Evolutionary conservation across 2,888 invertebrate genomes (phyloP).

Genomic region (Leptinotarsa peninsularis): DNA sequence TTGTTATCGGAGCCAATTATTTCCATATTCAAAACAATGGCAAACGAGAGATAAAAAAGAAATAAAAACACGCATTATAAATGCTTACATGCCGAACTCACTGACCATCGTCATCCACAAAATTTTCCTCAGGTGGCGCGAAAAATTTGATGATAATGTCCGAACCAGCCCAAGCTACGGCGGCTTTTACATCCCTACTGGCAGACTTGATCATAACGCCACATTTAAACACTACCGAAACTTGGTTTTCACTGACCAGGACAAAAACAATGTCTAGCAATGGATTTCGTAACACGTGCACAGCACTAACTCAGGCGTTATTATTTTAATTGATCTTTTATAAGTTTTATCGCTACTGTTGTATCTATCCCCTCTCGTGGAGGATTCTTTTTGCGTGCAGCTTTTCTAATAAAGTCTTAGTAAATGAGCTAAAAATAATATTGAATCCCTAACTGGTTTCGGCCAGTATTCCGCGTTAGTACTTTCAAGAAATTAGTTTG

Average conservation of each 20-base stretch:
- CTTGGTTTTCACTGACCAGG: conserved; percentile 11
- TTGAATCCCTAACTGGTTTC: conserved; percentile 33
- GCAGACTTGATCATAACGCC: conserved; percentile 50
- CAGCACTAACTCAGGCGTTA: conserved; percentile 20
- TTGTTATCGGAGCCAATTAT: conserved; percentile 10
- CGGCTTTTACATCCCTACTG: conserved; percentile 51
- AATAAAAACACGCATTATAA: conserved; percentile 37
- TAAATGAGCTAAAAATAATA: conserved; percentile 43
- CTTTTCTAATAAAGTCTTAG: conserved; percentile 37
- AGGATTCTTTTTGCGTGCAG: conserved; percentile 31
- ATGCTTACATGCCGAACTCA: conserved; percentile 53
- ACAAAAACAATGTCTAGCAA: conserved; percentile 19
- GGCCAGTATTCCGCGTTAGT: conserved; percentile 36
- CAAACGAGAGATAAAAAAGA: not conserved
- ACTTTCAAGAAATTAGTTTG: conserved; percentile 44
- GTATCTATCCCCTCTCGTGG: conserved; percentile 13
- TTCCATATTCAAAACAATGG: not conserved
- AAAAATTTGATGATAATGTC: conserved; percentile 57
- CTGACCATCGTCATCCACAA: conserved; percentile 50
- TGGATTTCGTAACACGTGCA: conserved; percentile 9
- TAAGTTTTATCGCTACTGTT: conserved; percentile 13
- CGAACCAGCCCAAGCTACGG: conserved; percentile 58
- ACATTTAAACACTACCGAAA: conserved; percentile 29
- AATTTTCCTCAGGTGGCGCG: conserved; percentile 47
- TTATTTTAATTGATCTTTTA: conserved; percentile 32